Conservation (phyloP, 2,888 invertebrate species). For the Physocephala rufipes region DNA sequence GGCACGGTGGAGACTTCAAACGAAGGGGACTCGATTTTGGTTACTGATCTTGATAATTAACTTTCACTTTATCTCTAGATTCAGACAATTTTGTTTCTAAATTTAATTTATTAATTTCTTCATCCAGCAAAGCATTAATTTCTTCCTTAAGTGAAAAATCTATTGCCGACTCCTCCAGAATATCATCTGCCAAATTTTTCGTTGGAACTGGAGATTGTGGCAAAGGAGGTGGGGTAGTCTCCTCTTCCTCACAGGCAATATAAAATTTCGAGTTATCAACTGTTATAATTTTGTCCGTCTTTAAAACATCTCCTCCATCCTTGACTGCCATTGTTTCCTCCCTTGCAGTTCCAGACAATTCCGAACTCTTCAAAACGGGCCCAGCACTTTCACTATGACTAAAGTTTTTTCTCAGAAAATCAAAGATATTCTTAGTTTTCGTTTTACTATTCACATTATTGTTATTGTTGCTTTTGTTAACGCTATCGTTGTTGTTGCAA, state of each 20-base stretch:
- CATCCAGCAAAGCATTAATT: conserved; percentile 62
- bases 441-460: conserved; percentile 39
- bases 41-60: no score
- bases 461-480: conserved; percentile 33
- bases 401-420: conserved; percentile 65
- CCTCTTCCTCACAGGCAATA: conserved; percentile 52
- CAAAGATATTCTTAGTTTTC: conserved; percentile 65
- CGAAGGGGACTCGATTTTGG: no score
- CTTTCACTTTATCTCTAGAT: no score
- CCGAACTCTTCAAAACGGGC: conserved; percentile 36
- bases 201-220: conserved; percentile 58
- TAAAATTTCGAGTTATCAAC: conserved; percentile 64
- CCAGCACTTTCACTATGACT: conserved; percentile 45
- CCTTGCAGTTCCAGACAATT: conserved; percentile 30
- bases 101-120: conserved; percentile 60
- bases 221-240: conserved; percentile 48
- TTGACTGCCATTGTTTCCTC: conserved; percentile 43
- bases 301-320: conserved; percentile 54
- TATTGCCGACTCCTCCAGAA: conserved; percentile 57
- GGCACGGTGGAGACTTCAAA: no score
- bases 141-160: conserved; percentile 59
- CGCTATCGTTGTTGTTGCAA: conserved; percentile 34
- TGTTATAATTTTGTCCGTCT: conserved; percentile 51
- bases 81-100: conserved; percentile 44
- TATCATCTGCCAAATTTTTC: conserved; percentile 55